Conservation (phyloP, 1,140 invertebrate genomes). For the Mya arenaria region DNA sequence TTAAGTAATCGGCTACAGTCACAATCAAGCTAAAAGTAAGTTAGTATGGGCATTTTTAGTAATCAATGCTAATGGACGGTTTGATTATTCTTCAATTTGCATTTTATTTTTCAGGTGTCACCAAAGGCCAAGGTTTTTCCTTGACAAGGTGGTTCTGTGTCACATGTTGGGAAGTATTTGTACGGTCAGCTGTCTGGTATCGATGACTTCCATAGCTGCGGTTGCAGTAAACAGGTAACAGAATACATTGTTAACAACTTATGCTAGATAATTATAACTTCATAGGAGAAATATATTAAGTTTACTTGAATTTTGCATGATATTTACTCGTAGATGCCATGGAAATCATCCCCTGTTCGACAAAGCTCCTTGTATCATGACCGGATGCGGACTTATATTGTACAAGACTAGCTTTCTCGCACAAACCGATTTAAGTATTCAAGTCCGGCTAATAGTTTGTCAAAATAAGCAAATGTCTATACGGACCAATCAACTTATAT, state of each 20-base stretch:
- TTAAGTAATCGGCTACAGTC: too few relatives aligned
- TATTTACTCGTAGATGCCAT: not conserved
- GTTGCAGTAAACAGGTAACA: slow-evolving; percentile 47
- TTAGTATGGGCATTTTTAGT: too few relatives aligned
- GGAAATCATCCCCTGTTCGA: not conserved
- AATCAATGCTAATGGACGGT: not conserved
- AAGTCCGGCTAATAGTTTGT: too few relatives aligned
- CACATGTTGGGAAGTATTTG: slow-evolving; percentile 42
- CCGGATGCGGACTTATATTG: not conserved
- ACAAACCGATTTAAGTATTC: not conserved
- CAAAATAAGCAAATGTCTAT: too few relatives aligned
- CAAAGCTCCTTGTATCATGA: not conserved
- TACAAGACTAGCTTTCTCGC: not conserved
- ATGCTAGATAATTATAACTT: not conserved
- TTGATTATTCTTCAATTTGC: not conserved
- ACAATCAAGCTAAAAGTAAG: too few relatives aligned
- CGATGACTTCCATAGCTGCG: slow-evolving; percentile 45
- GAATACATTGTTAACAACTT: not conserved
- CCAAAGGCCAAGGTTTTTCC: slow-evolving; percentile 29
- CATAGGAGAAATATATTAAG: not conserved
- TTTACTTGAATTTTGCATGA: not conserved
- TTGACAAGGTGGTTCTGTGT: slow-evolving; percentile 39
- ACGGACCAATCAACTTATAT: too few relatives aligned
- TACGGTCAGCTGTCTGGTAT: slow-evolving; percentile 48
- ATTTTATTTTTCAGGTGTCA: slow-evolving; percentile 30